A percentile compares a stretch with the other conserved stretches of the same genome.
Conservation (phyloP, 1,140 invertebrate species). For the Lucilia sericata region DNA sequence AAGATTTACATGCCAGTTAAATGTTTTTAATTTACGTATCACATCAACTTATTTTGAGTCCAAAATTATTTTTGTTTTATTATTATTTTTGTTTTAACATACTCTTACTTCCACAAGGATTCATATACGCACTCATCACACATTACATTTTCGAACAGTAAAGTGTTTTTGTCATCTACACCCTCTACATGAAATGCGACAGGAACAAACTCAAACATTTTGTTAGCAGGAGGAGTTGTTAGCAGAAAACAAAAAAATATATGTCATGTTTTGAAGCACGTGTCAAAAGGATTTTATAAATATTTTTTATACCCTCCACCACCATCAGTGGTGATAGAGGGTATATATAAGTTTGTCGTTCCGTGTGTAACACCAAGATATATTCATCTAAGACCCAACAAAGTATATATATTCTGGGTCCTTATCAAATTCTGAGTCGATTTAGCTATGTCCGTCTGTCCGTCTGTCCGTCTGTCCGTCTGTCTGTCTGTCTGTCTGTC, state of each 20-base stretch:
- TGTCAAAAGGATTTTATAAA: constrained; percentile 35
- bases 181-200: not conserved
- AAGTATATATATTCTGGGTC: too few relatives aligned
- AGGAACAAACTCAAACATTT: not conserved
- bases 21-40: constrained; percentile 43
- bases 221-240: not conserved
- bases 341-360: too few relatives aligned
- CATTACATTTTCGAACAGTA: not conserved
- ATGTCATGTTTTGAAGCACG: constrained; percentile 43
- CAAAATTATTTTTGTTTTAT: constrained; percentile 10
- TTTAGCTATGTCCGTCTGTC: too few relatives aligned
- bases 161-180: constrained; percentile 36
- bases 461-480: too few relatives aligned
- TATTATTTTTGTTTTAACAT: not conserved
- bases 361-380: too few relatives aligned
- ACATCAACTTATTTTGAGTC: constrained; percentile 22
- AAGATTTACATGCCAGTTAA: constrained; percentile 39
- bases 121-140: not conserved
- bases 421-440: too few relatives aligned
- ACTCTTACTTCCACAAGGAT: not conserved
- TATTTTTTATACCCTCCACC: too few relatives aligned
- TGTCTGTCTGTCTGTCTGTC: too few relatives aligned
- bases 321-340: too few relatives aligned
- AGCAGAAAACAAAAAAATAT: constrained; percentile 1
- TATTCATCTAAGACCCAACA: too few relatives aligned